Evolutionary conservation across 53 echinoderm and acorn worm genomes (phyloP), one percentile per base, ranked within the genome.

Genomic region (Arbacia lixula): DNA sequence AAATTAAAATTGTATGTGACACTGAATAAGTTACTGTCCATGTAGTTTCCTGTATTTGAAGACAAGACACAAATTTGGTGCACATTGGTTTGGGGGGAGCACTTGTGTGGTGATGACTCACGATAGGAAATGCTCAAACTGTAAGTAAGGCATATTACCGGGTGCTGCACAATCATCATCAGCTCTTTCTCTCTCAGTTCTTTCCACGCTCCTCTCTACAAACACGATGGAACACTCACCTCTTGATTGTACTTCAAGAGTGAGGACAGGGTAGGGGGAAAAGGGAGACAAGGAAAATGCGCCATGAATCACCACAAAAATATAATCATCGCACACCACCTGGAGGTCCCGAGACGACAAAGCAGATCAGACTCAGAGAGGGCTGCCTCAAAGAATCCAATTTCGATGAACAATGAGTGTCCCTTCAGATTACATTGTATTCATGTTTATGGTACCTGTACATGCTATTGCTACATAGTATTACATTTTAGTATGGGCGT

Each of bases 1-100:
- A 66, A 66, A 66, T 66, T 66, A 66, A 66, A 66, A 66, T 66
- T 66, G 66, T 66, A 66, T 66, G 66, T 66, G 66, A 66, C 66
- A 66, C 66, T 66, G 66, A 36, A 66, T 66, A 66, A 66, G 66
- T 66, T 66, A 66, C 66, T 66, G 36, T 38, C 32, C 28, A 8
- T 66, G 28, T 61, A 12, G 28, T 61, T 61, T 61, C 36, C 14
- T 19, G 35, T 35, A 27, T 65, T 60, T n/a, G n/a, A 62, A 66
- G 66, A 66, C 66, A 38, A 66, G 32, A 22, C 38, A 21, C 11
- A 30, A 12, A 38, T 22, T n/a, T n/a, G 11, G 28, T 37, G 35
- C 19, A n/a, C n/a, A n/a, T n/a, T n/a, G n/a, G n/a, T n/a, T n/a
- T n/a, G n/a, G n/a, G n/a, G n/a, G n/a, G n/a, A 66, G 65, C 37